phyloP scores from a whole-genome alignment of 1,140 invertebrate species.

The Galendromus occidentalis region DNA sequence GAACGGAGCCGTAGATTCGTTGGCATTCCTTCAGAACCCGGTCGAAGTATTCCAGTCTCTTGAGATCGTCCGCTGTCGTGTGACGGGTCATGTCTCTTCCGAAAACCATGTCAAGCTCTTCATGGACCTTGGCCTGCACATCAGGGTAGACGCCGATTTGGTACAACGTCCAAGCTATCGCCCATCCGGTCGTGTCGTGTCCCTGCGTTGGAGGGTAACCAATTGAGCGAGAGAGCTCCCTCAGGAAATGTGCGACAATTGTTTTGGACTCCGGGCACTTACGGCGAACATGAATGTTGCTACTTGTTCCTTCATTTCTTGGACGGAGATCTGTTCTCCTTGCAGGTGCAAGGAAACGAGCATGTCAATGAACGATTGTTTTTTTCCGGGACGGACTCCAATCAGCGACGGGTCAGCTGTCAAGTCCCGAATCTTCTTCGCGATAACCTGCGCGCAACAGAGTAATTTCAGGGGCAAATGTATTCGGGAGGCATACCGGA shows the following conservation, averaged over 20 bases:
- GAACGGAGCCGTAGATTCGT: not conserved
- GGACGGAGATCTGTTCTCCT: slow-evolving; percentile 43
- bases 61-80: not conserved
- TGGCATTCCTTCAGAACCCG: not conserved
- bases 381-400: slow-evolving; percentile 39
- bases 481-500: no score
- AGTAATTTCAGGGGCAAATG: no score
- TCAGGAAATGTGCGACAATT: no score
- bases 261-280: no score
- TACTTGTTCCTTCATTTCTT: slow-evolving; percentile 66
- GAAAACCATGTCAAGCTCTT: slow-evolving; percentile 59
- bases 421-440: slow-evolving; percentile 19
- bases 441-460: not conserved
- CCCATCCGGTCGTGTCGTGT: slow-evolving; percentile 71
- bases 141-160: slow-evolving; percentile 51
- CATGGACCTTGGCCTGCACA: slow-evolving; percentile 53
- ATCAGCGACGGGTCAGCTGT: slow-evolving; percentile 15
- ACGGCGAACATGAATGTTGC: slow-evolving; percentile 58
- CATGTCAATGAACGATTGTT: slow-evolving; percentile 78
- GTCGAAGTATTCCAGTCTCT: not conserved
- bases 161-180: slow-evolving; percentile 38
- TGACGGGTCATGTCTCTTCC: slow-evolving; percentile 49
- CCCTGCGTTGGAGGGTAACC: slow-evolving; percentile 29
- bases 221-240: no score
- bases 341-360: slow-evolving; percentile 46